These are phyloP conservation scores for Accipiter virgatus DNA, from an alignment of 2,113 vertebrate genomes.

Conservation along the genomic window DNA sequence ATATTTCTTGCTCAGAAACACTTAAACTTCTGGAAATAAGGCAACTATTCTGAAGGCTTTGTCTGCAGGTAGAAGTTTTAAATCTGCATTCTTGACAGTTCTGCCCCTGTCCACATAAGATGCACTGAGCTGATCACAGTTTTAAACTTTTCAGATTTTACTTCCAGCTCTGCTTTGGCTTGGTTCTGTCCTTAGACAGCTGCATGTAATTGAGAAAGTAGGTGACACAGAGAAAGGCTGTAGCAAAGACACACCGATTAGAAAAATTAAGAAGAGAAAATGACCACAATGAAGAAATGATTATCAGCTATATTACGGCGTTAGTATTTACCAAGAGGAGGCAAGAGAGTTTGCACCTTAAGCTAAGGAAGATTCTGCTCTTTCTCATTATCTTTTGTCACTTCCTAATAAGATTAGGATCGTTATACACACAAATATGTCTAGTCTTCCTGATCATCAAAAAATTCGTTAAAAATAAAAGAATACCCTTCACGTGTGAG, in stretches of 20 bases:
- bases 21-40: not conserved
- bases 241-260: not conserved
- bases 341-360: not conserved
- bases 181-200: not conserved
- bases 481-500: not conserved
- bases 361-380: not conserved
- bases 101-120: rapidly evolving
- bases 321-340: not conserved
- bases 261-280: not conserved
- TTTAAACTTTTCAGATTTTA: not conserved
- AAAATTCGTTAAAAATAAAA: not conserved
- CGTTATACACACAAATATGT: not conserved
- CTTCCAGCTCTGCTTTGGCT: not conserved
- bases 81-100: not conserved
- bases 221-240: not conserved
- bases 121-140: not conserved
- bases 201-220: not conserved
- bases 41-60: not conserved
- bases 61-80: not conserved
- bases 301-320: not conserved
- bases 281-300: not conserved
- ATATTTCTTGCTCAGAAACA: not conserved
- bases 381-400: not conserved
- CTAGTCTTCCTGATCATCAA: not conserved
- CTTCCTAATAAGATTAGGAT: not conserved